Evolutionary conservation across 2,888 invertebrate species (phyloP).

Genomic region (Lasioglossum oenotherae): DNA sequence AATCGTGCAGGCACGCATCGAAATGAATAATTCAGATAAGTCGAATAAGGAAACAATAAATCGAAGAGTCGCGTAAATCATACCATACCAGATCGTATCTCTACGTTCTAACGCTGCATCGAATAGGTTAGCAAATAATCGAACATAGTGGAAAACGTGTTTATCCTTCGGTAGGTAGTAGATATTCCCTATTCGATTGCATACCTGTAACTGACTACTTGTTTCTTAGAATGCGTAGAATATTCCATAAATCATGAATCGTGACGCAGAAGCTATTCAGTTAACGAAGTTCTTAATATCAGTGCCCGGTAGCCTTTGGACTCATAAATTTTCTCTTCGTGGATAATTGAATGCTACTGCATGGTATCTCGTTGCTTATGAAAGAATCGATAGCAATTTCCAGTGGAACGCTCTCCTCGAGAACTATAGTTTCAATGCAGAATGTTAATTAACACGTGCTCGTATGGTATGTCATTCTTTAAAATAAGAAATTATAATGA

Average conservation of each 20-base stretch:
- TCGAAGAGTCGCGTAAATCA: constrained; percentile 13
- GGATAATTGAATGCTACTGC: not conserved
- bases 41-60: constrained; percentile 26
- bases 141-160: constrained; percentile 24
- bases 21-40: constrained; percentile 35
- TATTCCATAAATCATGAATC: constrained; percentile 24
- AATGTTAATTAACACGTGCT: not conserved
- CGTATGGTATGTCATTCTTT: not conserved
- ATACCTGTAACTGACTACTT: constrained; percentile 15
- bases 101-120: constrained; percentile 7
- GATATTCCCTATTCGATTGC: constrained; percentile 7
- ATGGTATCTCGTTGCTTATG: not conserved
- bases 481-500: too few relatives aligned
- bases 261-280: constrained; percentile 6
- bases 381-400: constrained; percentile 12
- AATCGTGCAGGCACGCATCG: not conserved
- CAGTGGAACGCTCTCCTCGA: not conserved
- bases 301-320: not conserved
- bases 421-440: not conserved
- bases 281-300: constrained; percentile 25
- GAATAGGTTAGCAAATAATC: constrained; percentile 28
- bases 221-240: constrained; percentile 18
- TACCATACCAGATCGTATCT: constrained; percentile 23
- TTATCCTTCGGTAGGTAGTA: constrained; percentile 28
- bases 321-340: not conserved